Conservation (phyloP, 1,140 invertebrate genomes). For the Scaptomyza pallida region DNA sequence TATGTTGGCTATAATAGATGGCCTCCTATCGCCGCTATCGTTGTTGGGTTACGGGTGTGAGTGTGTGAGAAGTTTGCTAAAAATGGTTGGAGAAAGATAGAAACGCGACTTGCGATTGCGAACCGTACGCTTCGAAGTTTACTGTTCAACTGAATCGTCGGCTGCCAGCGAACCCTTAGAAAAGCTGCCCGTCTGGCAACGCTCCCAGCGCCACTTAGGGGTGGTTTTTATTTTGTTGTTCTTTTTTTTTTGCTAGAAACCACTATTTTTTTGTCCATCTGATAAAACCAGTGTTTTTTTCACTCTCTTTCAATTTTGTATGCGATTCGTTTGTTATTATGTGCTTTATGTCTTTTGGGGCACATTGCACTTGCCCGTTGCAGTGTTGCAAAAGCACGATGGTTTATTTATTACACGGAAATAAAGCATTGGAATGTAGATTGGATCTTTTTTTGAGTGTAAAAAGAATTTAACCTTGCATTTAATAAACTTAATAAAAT, state of each 20-base stretch:
- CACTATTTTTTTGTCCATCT: conserved; percentile 19
- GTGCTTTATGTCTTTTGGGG: neutral
- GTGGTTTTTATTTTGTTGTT: conserved; percentile 21
- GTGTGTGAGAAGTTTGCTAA: conserved; percentile 73
- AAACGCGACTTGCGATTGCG: conserved; percentile 64
- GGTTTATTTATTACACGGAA: conserved; percentile 1
- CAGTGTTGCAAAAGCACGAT: conserved; percentile 15
- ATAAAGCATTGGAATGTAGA: neutral
- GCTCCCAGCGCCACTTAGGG: conserved; percentile 6
- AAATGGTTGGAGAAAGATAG: conserved; percentile 62
- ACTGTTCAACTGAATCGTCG: conserved; percentile 67
- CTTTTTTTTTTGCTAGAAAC: conserved; percentile 8
- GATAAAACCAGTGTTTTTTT: conserved; percentile 8
- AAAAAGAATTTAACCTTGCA: too few relatives aligned
- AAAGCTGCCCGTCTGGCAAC: conserved; percentile 47
- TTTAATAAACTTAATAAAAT: too few relatives aligned
- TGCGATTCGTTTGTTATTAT: neutral
- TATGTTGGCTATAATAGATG: conserved; percentile 19
- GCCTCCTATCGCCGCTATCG: conserved; percentile 26
- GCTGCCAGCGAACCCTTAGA: conserved; percentile 49
- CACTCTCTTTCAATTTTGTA: conserved; percentile 5
- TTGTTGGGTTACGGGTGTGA: conserved; percentile 5
- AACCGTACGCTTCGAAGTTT: conserved; percentile 79
- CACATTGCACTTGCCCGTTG: neutral
- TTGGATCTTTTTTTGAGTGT: too few relatives aligned